These are phyloP conservation scores for Apamea sordens DNA, from an alignment of 2,888 invertebrate species.

Conservation along the genomic window DNA sequence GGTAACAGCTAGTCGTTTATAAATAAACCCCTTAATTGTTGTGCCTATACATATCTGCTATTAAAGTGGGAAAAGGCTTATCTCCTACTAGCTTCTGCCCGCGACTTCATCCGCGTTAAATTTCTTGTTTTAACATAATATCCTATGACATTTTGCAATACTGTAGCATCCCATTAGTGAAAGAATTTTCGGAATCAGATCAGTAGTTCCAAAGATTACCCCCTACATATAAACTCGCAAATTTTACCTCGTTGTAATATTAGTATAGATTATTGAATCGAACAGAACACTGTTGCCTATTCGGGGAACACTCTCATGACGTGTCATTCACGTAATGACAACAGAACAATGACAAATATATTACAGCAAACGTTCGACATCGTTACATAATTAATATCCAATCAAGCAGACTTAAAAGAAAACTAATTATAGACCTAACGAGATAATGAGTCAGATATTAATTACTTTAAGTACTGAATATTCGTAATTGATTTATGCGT, in stretches of 20 bases:
- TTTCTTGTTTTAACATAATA: too few species aligned
- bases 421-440: conserved; percentile 53
- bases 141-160: not conserved
- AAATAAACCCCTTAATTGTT: too few species aligned
- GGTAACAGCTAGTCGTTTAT: too few species aligned
- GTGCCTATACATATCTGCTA: too few species aligned
- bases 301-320: not conserved
- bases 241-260: not conserved
- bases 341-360: conserved; percentile 38
- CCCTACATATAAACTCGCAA: not conserved
- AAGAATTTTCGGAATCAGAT: not conserved
- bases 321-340: conserved; percentile 3
- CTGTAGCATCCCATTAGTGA: not conserved
- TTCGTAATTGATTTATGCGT: conserved; percentile 36
- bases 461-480: conserved; percentile 33
- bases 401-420: conserved; percentile 49
- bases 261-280: not conserved
- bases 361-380: conserved; percentile 22
- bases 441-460: conserved; percentile 47
- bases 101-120: too few species aligned
- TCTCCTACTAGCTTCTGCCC: too few species aligned
- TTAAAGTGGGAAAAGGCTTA: too few species aligned
- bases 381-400: conserved; percentile 46
- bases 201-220: not conserved
- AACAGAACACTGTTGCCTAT: not conserved